Conservation (phyloP, 2,888 invertebrate species). For the Dynastes maya region DNA sequence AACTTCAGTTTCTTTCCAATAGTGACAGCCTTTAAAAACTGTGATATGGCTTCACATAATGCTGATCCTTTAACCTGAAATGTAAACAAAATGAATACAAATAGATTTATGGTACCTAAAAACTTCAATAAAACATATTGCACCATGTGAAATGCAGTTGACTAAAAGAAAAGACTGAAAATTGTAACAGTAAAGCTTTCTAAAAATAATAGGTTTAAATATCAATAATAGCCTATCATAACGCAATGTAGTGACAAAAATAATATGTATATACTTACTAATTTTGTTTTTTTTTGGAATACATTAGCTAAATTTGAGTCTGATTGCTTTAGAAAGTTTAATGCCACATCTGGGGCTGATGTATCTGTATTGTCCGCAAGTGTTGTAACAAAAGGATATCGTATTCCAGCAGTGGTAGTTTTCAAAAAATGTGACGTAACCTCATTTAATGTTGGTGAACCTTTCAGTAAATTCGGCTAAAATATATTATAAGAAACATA, state of each 20-base stretch:
- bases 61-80: constrained; percentile 78
- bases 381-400: no score
- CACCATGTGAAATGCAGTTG: no score
- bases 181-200: no score
- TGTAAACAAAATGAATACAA: constrained; percentile 48
- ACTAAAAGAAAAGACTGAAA: no score
- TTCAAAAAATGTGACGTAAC: constrained; percentile 72
- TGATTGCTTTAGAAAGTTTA: no score
- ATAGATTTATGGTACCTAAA: background rate
- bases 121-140: no score
- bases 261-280: constrained; percentile 2
- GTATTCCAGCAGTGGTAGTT: constrained; percentile 69
- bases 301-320: no score
- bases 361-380: no score
- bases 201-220: no score
- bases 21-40: constrained; percentile 72
- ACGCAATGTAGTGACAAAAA: background rate
- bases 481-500: constrained; percentile 13
- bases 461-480: background rate
- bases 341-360: no score
- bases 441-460: background rate
- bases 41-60: constrained; percentile 72
- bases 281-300: no score
- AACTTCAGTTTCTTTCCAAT: constrained; percentile 69
- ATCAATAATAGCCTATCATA: no score